Base-by-base conservation (phyloP, 2,113 vertebrate species). In the Protobothrops mucrosquamatus region DNA sequence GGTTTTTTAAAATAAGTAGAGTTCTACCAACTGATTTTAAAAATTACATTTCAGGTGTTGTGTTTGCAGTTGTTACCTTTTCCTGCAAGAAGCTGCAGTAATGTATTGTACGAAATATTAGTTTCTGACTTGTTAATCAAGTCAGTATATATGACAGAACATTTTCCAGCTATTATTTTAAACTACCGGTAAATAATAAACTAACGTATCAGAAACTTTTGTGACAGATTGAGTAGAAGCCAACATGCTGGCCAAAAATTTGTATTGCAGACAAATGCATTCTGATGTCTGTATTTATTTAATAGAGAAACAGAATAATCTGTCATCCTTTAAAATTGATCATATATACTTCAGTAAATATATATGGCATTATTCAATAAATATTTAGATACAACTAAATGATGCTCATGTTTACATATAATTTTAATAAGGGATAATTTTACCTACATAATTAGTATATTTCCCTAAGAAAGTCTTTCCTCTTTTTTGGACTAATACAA, bases 361-460 rank as follows among this genome's bases (percentile, higher is more conserved):
- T 39, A 1, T 14, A 9, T 57, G 54, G 1, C 6, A 52, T 52
- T 55, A 91, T 85, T 86, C 94, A 96, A 18, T 29, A 9, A 54
- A 46, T 20, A 81, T 86, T 92, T 88, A 29, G 15, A 85, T 89
- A 85, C 2, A 88, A 55, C 4, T 4, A 94, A 93, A 92, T 91
- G 51, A 51, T 90, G 91, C 96, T 96, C 93, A 96, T 94, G 93
- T 22, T 92, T 89, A 11, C 86, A 24, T 86, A 94, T 95, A 92
- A 96, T 52, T 97, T 88, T 96, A 96, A 95, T 90, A 94, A 59
- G 92, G 93, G 96, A 96, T 95, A 95, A 94, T 97, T 95, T 96
- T 93, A 89, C 92, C 94, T 96, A 95, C 92, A 96, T 95, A 95
- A 97, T 94, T 91, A 26, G 24, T 1, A 89, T 95, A 97, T 97